Percentiles rank a stretch among this genome's conserved stretches.
phyloP scores from a whole-genome alignment of 2,888 invertebrate species.

The Micropterix aruncella region DNA sequence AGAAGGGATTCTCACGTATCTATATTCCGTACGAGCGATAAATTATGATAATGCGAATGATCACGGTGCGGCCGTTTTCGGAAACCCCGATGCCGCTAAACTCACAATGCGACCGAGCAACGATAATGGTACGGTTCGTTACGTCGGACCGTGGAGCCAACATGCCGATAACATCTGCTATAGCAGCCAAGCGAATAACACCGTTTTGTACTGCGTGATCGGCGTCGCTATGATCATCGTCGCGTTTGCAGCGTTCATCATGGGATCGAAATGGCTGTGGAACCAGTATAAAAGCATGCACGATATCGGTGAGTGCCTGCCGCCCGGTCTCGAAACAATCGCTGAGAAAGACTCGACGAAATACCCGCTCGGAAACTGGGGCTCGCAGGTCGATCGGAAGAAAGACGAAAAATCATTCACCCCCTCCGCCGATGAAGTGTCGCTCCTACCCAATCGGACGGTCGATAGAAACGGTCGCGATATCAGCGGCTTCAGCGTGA shows the following conservation, averaged over 20 bases:
- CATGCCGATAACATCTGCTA: slow-evolving; percentile 8
- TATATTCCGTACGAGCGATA: slow-evolving; percentile 19
- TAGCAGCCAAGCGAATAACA: background rate
- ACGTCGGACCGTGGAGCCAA: slow-evolving; percentile 21
- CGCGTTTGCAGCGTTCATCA: slow-evolving; percentile 10
- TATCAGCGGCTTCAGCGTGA: slow-evolving; percentile 29
- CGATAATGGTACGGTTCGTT: slow-evolving; percentile 7
- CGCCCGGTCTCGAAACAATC: slow-evolving; percentile 43
- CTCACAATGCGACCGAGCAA: slow-evolving; percentile 2
- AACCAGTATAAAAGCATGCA: slow-evolving; percentile 47
- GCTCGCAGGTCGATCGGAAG: slow-evolving; percentile 21
- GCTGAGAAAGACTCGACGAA: slow-evolving; percentile 29
- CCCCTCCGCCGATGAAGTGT: slow-evolving; percentile 29
- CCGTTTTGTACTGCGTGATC: slow-evolving; percentile 3
- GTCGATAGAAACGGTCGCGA: slow-evolving; percentile 25
- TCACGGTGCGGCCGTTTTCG: slow-evolving; percentile 9
- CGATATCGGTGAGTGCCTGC: slow-evolving; percentile 52
- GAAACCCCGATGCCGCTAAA: slow-evolving; percentile 1
- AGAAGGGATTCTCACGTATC: slow-evolving; percentile 3
- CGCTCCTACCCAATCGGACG: slow-evolving; percentile 28
- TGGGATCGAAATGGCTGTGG: slow-evolving; percentile 33
- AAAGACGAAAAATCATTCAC: slow-evolving; percentile 24
- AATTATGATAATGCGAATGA: slow-evolving; percentile 16
- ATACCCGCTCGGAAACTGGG: slow-evolving; percentile 27
- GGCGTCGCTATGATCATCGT: slow-evolving; percentile 9